Evolutionary conservation across 2,113 vertebrate genomes (phyloP).

Genomic region (Ciconia maguari): DNA sequence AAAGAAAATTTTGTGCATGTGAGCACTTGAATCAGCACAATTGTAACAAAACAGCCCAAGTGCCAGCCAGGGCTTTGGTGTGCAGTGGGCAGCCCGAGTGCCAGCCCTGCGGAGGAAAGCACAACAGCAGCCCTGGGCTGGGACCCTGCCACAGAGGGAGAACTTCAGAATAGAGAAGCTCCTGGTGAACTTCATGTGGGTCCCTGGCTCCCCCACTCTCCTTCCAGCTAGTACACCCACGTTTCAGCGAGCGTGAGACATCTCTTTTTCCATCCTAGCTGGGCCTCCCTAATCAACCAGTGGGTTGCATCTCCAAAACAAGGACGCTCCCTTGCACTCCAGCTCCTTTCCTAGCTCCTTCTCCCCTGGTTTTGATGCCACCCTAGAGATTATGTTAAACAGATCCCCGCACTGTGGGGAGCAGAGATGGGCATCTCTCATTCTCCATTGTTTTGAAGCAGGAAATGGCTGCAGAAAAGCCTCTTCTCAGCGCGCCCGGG

Average conservation of each 20-base stretch:
- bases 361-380: neutral
- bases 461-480: conserved; percentile 16
- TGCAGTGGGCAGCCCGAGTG: accelerated
- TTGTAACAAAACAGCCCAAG: neutral
- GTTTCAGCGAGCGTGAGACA: neutral
- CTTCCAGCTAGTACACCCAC: neutral
- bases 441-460: conserved; percentile 29
- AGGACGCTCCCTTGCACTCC: neutral
- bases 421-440: neutral
- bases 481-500: neutral
- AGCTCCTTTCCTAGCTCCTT: neutral
- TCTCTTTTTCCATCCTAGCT: conserved; percentile 6
- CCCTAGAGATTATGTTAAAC: neutral
- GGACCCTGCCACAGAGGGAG: neutral
- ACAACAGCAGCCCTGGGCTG: neutral
- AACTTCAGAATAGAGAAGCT: neutral
- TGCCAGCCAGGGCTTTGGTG: neutral
- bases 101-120: neutral
- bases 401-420: neutral
- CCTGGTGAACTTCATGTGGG: neutral
- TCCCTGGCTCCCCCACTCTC: neutral
- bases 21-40: neutral
- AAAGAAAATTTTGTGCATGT: neutral
- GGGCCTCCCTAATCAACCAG: neutral
- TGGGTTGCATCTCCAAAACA: neutral